Evolutionary conservation across 64 coral and sea anemone genomes (phyloP), one percentile per base, ranked within the genome.

Genomic region (Cladopsammia gracilis): DNA sequence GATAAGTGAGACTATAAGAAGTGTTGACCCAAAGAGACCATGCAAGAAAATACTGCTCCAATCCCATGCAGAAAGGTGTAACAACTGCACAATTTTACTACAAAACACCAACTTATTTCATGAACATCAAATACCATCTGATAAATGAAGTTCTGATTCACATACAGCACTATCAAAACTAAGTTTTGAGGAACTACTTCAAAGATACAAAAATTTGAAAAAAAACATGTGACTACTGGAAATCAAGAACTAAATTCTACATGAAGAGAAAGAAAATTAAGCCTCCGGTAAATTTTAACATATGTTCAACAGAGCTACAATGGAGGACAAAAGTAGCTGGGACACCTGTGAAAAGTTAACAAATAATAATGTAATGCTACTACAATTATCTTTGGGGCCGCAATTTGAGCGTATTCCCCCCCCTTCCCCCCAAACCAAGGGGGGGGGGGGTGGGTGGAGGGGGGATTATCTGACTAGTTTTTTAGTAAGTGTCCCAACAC

Each of bases 171-270:
- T 68, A 24, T 90, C 73, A 47, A 79, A 48, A 64, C 88, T 90
- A 23, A 90, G 57, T 78, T 90, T 90, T 90, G 58, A 78, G 14
- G 25, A 90, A 48, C 46, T 77, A 13, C 14, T 90, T 64, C 74
- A 79, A 11, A 78, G 88, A 79, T 90, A 90, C 88, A 90, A 43
- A 90, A 34, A 77, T 79, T 26, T 89, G n/a, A 24, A 76, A 46
- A 76, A 89, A 89, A 60, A 16, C 86, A 76, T 89, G 86, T 48
- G 34, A 89, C 69, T 76, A 89, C 23, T 89, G 86, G 86, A 89
- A 89, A 76, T 60, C 24, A 44, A 51, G 70, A 74, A 52, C 71
- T 0, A 89, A 23, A 64, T 14, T 76, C 71, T 89, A 89, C 58
- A 89, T 89, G 86, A 89, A 89, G 42, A 57, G 10, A 77, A 76